These are phyloP conservation scores for Forpus xanthops DNA, from an alignment of 2,797 vertebrate species.

Conservation along the genomic window DNA sequence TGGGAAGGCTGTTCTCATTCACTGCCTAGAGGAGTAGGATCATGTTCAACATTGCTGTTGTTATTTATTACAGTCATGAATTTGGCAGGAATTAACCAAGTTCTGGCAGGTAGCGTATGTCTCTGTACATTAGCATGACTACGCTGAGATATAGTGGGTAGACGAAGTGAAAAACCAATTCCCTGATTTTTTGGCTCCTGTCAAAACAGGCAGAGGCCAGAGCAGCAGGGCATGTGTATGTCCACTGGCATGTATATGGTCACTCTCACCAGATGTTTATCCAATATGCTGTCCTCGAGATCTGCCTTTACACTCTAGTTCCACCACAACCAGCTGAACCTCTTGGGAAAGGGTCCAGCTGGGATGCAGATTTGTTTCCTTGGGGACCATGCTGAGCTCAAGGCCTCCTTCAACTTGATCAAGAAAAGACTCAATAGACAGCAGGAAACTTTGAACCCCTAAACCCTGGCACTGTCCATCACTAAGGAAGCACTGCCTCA, in stretches of 20 bases:
- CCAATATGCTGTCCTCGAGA: not conserved
- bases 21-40: slow-evolving; percentile 41
- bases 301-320: not conserved
- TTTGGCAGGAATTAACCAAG: slow-evolving; percentile 46
- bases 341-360: not conserved
- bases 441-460: not conserved
- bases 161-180: not conserved
- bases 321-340: not conserved
- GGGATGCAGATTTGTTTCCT: not conserved
- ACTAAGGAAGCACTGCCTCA: not conserved
- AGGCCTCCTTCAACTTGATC: not conserved
- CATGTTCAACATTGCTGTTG: slow-evolving; percentile 14
- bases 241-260: not conserved
- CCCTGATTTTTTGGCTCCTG: not conserved
- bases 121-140: not conserved
- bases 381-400: not conserved
- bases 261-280: not conserved
- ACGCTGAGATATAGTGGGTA: not conserved
- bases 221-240: not conserved
- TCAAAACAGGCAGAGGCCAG: not conserved
- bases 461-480: not conserved
- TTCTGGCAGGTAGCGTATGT: slow-evolving; percentile 37
- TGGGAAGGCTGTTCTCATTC: slow-evolving; percentile 25
- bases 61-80: slow-evolving; percentile 58
- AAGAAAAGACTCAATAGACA: not conserved